phyloP scores from a whole-genome alignment of 2,888 invertebrate genomes.

The Drosophila diplacantha region DNA sequence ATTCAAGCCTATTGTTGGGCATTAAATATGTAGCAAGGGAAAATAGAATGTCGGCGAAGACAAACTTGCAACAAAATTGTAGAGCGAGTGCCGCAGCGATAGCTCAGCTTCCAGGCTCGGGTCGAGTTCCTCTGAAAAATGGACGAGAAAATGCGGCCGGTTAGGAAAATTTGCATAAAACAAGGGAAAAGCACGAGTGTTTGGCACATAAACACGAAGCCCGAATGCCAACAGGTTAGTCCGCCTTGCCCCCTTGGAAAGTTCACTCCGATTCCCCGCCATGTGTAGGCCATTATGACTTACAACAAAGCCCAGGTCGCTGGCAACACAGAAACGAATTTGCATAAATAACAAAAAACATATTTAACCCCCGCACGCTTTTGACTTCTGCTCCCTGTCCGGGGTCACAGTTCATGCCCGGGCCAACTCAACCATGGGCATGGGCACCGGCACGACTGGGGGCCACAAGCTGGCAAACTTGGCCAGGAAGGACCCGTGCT shows the following conservation, averaged over 20 bases:
- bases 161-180: slow-evolving; percentile 61
- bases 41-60: slow-evolving; percentile 26
- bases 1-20: slow-evolving; percentile 62
- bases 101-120: slow-evolving; percentile 8
- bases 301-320: slow-evolving; percentile 62
- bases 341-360: slow-evolving; percentile 70
- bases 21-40: slow-evolving; percentile 57
- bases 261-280: slow-evolving; percentile 4
- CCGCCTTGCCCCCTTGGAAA: slow-evolving; percentile 1
- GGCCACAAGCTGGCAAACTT: slow-evolving; percentile 60
- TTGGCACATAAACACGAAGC: slow-evolving; percentile 63
- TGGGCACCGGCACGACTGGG: slow-evolving; percentile 12
- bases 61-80: slow-evolving; percentile 56
- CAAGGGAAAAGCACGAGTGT: slow-evolving; percentile 45
- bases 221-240: slow-evolving; percentile 66
- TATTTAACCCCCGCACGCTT: slow-evolving; percentile 56
- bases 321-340: slow-evolving; percentile 67
- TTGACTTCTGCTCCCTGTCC: slow-evolving; percentile 50
- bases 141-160: slow-evolving; percentile 64
- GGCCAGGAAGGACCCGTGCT: slow-evolving; percentile 45
- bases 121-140: slow-evolving; percentile 50
- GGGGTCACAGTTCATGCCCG: slow-evolving; percentile 62
- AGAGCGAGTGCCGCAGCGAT: slow-evolving; percentile 32
- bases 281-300: slow-evolving; percentile 56
- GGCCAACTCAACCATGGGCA: slow-evolving; percentile 55